Base-by-base conservation (phyloP, 2,113 vertebrate genomes). In the Pycnonotus jocosus region DNA sequence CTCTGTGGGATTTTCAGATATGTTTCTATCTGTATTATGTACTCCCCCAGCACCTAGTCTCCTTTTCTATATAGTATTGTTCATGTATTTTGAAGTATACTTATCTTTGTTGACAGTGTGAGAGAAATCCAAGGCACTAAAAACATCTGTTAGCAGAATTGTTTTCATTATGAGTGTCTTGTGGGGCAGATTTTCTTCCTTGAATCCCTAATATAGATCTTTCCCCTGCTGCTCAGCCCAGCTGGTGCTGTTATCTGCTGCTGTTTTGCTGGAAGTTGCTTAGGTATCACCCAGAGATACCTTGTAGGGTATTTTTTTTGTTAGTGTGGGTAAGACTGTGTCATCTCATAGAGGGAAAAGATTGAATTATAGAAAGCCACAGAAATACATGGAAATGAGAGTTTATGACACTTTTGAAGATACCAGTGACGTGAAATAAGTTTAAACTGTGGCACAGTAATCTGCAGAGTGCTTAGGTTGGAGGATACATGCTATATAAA, bases 131-230 rank as follows among this genome's bases (percentile, higher is more conserved):
- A 85, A 69, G 70, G 42, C 61, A 72, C 48, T 87, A 47, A 69
- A 97, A 87, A 80, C 86, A 91, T 95, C 84, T 96, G 87, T 69
- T 87, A 58, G 54, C 57, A 76, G 80, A 89, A 79, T 54, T 91
- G 48, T 94, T 95, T 95, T 92, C 58, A 70, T 92, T 82, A 80
- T 22, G 37, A n/a, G 1, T 66, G 33, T 88, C 66, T 61, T 81
- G 35, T 66, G 62, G 71, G 57, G 20, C 66, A 54, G n/a, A 40
- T 76, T 40, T 68, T 65, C 48, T 76, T 42, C 37, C 24, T 81
- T 66, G 76, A 73, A 69, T 87, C 23, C 80, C 56, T 83, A 21
- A n/a, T 82, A 58, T 35, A 5, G 53, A 51, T 90, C 30, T 51
- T 85, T 81, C 33, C 25, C 73, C 65, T 66, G 30, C 80, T 96